Evolutionary conservation across 2,888 invertebrate genomes (phyloP).

Genomic region (Melieria crassipennis): DNA sequence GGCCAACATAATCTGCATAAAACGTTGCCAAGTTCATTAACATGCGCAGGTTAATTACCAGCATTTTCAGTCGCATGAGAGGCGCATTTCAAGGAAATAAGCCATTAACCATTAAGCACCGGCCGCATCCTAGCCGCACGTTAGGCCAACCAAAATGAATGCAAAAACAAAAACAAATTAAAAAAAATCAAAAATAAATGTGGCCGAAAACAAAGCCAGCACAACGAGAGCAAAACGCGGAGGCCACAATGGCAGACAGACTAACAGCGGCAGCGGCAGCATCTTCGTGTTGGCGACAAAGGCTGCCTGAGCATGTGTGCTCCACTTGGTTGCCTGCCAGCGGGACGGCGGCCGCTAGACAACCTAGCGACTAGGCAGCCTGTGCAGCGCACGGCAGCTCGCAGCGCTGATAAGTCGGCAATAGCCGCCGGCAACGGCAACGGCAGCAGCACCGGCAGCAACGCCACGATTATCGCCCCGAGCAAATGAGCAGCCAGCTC

Average conservation of each 20-base stretch:
- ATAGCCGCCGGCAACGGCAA: conserved; percentile 27
- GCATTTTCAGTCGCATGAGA: conserved; percentile 49
- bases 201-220: neutral
- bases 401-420: conserved; percentile 18
- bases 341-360: conserved; percentile 4
- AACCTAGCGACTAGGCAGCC: conserved; percentile 23
- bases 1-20: conserved; percentile 37
- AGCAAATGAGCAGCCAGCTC: conserved; percentile 46
- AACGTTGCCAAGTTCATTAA: conserved; percentile 46
- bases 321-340: conserved; percentile 38
- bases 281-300: neutral
- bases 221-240: conserved; percentile 9
- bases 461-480: conserved; percentile 49
- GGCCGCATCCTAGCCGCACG: conserved; percentile 14
- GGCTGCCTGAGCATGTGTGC: conserved; percentile 33
- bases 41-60: conserved; percentile 63
- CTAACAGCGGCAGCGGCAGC: neutral
- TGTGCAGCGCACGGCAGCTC: neutral
- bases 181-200: neutral
- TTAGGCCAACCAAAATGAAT: too few relatives aligned
- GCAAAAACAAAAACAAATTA: neutral
- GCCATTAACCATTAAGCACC: conserved; percentile 47
- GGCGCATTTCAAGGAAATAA: conserved; percentile 57
- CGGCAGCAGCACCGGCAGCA: conserved; percentile 37
- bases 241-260: conserved; percentile 15